phyloP scores from a whole-genome alignment of 2,888 invertebrate genomes.

The Lasioglossum villosulum region DNA sequence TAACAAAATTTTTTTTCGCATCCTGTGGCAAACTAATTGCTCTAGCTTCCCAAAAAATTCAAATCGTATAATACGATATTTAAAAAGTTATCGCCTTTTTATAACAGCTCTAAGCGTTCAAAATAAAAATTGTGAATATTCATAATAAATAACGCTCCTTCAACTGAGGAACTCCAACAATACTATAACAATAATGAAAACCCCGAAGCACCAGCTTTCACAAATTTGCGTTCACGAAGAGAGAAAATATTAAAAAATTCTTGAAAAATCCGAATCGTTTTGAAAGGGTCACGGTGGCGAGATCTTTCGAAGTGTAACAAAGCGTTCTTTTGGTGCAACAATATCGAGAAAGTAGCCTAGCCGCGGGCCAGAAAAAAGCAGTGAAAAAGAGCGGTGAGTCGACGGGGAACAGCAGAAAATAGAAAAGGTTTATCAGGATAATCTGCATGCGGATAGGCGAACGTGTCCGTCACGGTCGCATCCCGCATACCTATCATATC shows the following conservation, averaged over 20 bases:
- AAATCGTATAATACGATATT: too few relatives aligned
- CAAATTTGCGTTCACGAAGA: too few relatives aligned
- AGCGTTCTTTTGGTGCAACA: not conserved
- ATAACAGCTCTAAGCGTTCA: not conserved
- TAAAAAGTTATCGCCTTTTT: too few relatives aligned
- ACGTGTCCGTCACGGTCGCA: constrained; percentile 58
- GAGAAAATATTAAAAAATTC: not conserved
- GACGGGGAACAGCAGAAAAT: not conserved
- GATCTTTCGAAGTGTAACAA: not conserved
- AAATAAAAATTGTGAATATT: not conserved
- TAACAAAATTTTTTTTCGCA: too few relatives aligned
- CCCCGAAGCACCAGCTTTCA: not conserved
- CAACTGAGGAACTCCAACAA: not conserved
- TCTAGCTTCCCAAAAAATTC: too few relatives aligned
- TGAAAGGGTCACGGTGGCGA: not conserved
- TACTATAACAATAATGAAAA: not conserved
- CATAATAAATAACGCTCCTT: not conserved
- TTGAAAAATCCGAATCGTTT: not conserved
- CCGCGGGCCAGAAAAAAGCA: not conserved
- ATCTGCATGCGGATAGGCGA: constrained; percentile 51
- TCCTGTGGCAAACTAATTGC: too few relatives aligned
- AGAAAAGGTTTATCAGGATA: constrained; percentile 30
- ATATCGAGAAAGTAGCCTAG: not conserved
- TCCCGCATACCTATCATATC: constrained; percentile 56
- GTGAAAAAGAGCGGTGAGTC: not conserved